phyloP scores from a whole-genome alignment of 30 jellyfish, hydroid and myxozoan species.

The Pelagia noctiluca region DNA sequence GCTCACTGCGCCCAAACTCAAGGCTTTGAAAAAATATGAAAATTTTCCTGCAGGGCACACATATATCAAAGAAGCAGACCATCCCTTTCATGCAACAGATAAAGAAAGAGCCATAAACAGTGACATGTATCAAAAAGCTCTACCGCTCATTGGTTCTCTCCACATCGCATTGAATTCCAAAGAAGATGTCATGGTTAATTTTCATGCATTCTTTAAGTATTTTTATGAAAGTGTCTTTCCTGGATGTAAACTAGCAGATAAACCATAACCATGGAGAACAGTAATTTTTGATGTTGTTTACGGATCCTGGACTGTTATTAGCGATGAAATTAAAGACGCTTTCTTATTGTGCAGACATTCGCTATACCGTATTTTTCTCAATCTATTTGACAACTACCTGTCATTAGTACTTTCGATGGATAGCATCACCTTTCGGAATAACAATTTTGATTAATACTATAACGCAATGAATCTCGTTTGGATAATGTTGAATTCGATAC shows the following conservation, averaged over 20 bases:
- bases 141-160: conserved; percentile 36
- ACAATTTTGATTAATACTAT: background rate
- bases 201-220: conserved; percentile 29
- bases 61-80: no score
- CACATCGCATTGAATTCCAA: conserved; percentile 26
- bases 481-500: conserved; percentile 17
- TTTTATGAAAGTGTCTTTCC: conserved; percentile 20
- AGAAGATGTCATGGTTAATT: conserved; percentile 23
- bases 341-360: conserved; percentile 15
- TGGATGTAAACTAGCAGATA: conserved; percentile 33
- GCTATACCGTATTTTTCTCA: conserved; percentile 16
- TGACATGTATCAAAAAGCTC: no score
- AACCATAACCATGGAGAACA: conserved; percentile 44
- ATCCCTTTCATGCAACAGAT: no score
- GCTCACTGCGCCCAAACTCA: background rate
- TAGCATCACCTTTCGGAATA: background rate
- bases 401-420: no score
- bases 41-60: no score
- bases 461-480: conserved; percentile 2
- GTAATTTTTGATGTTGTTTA: conserved; percentile 2
- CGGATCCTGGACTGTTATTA: conserved; percentile 35
- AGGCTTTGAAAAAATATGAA: no score
- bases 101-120: no score
- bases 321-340: background rate
- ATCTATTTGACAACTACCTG: background rate